A percentile compares a stretch with the other conserved stretches of the same genome.
Conservation (phyloP, 2,113 vertebrate species). For the Chionodraco myersi region DNA sequence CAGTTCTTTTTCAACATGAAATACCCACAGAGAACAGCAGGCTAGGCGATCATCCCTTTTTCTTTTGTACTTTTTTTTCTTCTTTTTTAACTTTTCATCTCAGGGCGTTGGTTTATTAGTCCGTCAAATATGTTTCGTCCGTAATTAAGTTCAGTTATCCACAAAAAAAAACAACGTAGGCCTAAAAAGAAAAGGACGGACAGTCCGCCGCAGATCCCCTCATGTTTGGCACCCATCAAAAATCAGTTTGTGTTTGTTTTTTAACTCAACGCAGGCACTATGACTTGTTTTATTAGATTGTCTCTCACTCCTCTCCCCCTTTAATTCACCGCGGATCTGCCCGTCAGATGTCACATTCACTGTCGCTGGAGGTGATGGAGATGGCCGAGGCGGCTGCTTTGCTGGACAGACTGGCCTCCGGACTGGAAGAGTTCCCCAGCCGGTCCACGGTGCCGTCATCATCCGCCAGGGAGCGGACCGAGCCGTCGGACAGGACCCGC, state of each 20-base stretch:
- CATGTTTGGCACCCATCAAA: constrained; percentile 77
- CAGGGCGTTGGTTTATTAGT: constrained; percentile 77
- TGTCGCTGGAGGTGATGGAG: constrained; percentile 99
- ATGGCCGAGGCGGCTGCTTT: constrained; percentile 97
- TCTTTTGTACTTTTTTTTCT: constrained; percentile 1
- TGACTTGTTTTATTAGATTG: constrained; percentile 83
- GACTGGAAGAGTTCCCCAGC: constrained; percentile 90
- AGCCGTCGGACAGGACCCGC: constrained; percentile 93
- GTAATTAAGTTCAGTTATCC: constrained; percentile 71
- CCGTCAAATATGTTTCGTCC: constrained; percentile 71
- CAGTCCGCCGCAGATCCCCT: constrained; percentile 71
- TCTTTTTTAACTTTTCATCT: constrained; percentile 54
- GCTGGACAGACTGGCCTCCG: constrained; percentile 94
- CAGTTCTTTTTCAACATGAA: constrained; percentile 88
- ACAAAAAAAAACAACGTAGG: constrained; percentile 70
- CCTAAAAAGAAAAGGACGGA: constrained; percentile 72
- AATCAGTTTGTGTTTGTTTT: constrained; percentile 59
- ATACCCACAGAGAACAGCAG: constrained; percentile 84
- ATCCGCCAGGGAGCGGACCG: constrained; percentile 89
- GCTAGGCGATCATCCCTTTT: constrained; percentile 75
- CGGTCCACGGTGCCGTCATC: constrained; percentile 91
- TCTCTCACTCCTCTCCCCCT: constrained; percentile 78
- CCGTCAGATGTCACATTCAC: constrained; percentile 97
- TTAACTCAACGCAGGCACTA: constrained; percentile 81
- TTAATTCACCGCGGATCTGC: constrained; percentile 53